phyloP scores from a whole-genome alignment of 2,797 vertebrate species.

The Alexandromys oeconomus region DNA sequence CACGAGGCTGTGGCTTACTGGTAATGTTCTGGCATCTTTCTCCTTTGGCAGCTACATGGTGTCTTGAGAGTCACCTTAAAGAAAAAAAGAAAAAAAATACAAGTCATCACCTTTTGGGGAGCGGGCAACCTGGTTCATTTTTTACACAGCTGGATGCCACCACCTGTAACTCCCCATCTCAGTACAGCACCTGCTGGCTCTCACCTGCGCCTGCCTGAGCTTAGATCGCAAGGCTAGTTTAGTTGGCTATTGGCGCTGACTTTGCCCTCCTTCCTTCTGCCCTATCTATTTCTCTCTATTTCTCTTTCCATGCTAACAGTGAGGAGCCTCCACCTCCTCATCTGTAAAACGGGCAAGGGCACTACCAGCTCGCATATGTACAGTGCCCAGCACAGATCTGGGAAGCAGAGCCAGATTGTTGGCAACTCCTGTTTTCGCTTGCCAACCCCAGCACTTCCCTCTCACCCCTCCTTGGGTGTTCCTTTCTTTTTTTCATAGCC shows the following conservation, averaged over 20 bases:
- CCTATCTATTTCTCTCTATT: neutral
- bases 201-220: too few relatives aligned
- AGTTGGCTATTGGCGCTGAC: neutral
- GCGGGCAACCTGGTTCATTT: neutral
- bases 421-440: neutral
- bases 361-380: fast-evolving
- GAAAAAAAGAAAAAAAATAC: too few relatives aligned
- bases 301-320: neutral
- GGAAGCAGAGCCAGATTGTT: fast-evolving
- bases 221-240: neutral
- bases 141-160: neutral
- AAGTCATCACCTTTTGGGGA: too few relatives aligned
- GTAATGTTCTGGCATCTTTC: too few relatives aligned
- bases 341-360: neutral
- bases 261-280: neutral
- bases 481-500: neutral
- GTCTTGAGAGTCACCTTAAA: too few relatives aligned
- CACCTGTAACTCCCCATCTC: neutral
- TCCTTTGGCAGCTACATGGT: too few relatives aligned
- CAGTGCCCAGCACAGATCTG: fast-evolving
- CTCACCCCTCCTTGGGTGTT: fast-evolving
- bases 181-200: neutral
- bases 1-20: too few relatives aligned
- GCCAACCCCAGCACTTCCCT: neutral
- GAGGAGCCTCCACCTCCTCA: neutral